Conservation (phyloP, 2,797 vertebrate genomes). For the Acridotheres tristis region DNA sequence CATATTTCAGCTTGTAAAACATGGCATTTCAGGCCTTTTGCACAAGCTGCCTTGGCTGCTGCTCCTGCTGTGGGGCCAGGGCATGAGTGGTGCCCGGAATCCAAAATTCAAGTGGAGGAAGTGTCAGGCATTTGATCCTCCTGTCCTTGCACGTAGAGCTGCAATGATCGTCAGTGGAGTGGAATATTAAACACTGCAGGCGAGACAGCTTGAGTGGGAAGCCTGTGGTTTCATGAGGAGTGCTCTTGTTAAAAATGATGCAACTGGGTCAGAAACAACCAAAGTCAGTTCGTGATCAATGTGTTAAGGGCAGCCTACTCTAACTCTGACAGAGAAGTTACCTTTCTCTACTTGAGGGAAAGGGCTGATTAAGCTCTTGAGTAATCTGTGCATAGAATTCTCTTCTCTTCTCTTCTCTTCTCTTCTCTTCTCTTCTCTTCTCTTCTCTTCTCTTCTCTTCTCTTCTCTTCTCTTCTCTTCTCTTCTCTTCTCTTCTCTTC, state of each 20-base stretch:
- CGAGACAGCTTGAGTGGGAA: not conserved
- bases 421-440: not conserved
- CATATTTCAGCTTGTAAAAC: constrained; percentile 9
- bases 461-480: not conserved
- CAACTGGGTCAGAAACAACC: not conserved
- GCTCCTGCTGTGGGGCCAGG: not conserved
- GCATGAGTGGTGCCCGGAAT: fast-evolving
- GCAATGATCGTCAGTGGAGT: not conserved
- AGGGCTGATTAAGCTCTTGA: not conserved
- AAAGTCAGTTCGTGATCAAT: not conserved
- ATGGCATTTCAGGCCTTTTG: not conserved
- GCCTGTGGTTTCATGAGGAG: not conserved
- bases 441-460: not conserved
- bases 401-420: not conserved
- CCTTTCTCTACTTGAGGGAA: not conserved
- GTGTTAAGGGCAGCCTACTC: not conserved
- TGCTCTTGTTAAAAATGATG: not conserved
- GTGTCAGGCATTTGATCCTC: not conserved
- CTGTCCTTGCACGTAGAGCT: not conserved
- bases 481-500: not conserved
- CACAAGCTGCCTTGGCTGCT: not conserved
- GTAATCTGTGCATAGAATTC: not conserved
- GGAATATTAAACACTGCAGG: not conserved
- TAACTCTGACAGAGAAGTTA: not conserved
- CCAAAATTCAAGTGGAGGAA: not conserved